Percentiles rank a stretch among this genome's conserved stretches.
These are phyloP conservation scores for Parasteatoda lunata DNA, from an alignment of 2,888 invertebrate genomes.

Conservation along the genomic window DNA sequence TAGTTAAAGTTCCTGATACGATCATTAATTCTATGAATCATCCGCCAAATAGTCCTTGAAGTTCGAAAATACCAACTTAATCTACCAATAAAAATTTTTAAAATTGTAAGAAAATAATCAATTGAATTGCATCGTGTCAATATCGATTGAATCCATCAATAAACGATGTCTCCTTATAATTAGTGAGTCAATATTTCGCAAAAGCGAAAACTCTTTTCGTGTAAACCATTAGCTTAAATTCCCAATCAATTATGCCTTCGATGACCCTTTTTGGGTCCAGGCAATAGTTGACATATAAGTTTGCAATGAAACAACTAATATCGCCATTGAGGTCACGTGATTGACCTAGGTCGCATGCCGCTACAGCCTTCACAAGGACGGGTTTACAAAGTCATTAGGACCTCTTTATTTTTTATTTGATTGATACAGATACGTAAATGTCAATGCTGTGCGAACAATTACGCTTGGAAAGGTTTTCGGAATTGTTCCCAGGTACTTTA, in stretches of 20 bases:
- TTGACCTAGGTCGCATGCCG: slow-evolving; percentile 46
- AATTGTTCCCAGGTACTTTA: too few species aligned
- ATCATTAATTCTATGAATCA: too few species aligned
- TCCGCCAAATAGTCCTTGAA: too few species aligned
- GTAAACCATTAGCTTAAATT: slow-evolving; percentile 9
- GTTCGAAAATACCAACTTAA: too few species aligned
- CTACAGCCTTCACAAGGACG: slow-evolving; percentile 48
- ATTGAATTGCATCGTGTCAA: too few species aligned
- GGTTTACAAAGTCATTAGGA: background rate
- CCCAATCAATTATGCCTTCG: slow-evolving; percentile 48
- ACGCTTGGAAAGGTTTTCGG: background rate
- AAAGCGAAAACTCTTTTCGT: background rate
- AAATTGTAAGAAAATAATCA: too few species aligned
- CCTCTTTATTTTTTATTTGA: background rate
- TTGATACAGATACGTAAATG: background rate
- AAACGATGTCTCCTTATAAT: too few species aligned
- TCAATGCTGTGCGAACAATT: background rate
- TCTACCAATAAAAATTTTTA: too few species aligned
- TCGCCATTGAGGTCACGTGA: slow-evolving; percentile 52
- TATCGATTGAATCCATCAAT: too few species aligned
- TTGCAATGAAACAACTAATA: slow-evolving; percentile 23
- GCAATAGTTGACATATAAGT: background rate
- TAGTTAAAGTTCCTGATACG: too few species aligned
- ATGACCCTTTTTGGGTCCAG: slow-evolving; percentile 43
- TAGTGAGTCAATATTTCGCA: too few species aligned